phyloP scores from a whole-genome alignment of 2,888 invertebrate species.

The Eucera pruinosa region DNA sequence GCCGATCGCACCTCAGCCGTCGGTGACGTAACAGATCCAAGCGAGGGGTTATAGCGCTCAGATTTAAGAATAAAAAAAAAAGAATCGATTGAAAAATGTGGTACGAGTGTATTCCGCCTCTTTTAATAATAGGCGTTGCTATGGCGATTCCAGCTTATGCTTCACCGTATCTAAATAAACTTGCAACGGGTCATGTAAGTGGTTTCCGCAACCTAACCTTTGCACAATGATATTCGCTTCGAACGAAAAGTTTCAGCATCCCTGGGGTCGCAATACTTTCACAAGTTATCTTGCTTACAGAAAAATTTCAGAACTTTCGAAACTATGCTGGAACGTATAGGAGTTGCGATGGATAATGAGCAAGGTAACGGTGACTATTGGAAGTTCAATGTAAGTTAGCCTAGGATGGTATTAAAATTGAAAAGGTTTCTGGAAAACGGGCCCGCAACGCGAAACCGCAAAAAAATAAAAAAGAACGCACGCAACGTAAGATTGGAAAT shows the following conservation, averaged over 20 bases:
- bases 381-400: conserved; percentile 31
- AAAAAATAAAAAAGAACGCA: no score
- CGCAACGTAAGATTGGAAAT: no score
- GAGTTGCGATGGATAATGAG: neutral
- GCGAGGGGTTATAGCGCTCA: no score
- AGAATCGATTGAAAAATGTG: no score
- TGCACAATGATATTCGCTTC: neutral
- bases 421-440: no score
- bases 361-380: neutral
- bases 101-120: conserved; percentile 72
- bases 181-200: conserved; percentile 43
- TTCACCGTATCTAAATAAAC: neutral
- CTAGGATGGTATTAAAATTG: no score
- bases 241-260: no score
- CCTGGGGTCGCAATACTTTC: no score
- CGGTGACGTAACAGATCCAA: no score
- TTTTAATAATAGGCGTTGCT: conserved; percentile 52
- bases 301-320: neutral
- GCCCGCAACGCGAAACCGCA: no score
- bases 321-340: rapidly evolving
- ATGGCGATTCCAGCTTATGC: conserved; percentile 27
- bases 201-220: conserved; percentile 47
- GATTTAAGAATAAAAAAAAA: no score
- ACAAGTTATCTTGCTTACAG: neutral
- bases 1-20: no score